A percentile compares a stretch with the other conserved stretches of the same genome.
Conservation (phyloP, 2,113 vertebrate species). For the Phaethornis superciliosus region DNA sequence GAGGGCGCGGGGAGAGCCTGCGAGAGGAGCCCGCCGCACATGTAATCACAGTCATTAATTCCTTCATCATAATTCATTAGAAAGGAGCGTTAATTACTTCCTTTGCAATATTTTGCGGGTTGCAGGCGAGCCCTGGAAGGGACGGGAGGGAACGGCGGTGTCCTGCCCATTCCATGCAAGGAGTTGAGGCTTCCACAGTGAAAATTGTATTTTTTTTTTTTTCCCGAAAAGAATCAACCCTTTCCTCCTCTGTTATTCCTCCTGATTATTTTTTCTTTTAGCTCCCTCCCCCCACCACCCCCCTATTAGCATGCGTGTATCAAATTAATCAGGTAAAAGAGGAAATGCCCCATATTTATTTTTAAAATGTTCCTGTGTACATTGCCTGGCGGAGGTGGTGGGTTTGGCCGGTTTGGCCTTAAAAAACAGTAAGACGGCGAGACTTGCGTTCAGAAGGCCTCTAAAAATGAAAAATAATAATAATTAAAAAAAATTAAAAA, state of each 20-base stretch:
- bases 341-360: constrained; percentile 4
- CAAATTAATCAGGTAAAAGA: neutral
- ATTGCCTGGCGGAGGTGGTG: neutral
- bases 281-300: too few relatives aligned
- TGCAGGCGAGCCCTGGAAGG: neutral
- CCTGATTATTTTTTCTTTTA: neutral
- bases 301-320: neutral
- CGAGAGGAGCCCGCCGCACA: neutral
- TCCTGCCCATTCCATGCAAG: neutral
- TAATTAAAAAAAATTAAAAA: fast-evolving
- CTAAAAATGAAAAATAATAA: neutral
- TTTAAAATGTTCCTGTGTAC: neutral
- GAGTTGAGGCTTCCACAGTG: neutral
- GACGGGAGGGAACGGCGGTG: neutral
- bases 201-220: neutral
- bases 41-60: neutral
- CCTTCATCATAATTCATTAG: neutral
- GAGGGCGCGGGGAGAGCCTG: neutral
- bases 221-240: neutral
- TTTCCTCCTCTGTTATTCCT: neutral
- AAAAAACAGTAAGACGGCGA: neutral
- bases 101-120: neutral
- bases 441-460: neutral
- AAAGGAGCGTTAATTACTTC: neutral
- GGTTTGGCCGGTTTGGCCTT: neutral